Base-by-base conservation (phyloP, 2,797 vertebrate species). In the Cryptoblepharus egeriae region DNA sequence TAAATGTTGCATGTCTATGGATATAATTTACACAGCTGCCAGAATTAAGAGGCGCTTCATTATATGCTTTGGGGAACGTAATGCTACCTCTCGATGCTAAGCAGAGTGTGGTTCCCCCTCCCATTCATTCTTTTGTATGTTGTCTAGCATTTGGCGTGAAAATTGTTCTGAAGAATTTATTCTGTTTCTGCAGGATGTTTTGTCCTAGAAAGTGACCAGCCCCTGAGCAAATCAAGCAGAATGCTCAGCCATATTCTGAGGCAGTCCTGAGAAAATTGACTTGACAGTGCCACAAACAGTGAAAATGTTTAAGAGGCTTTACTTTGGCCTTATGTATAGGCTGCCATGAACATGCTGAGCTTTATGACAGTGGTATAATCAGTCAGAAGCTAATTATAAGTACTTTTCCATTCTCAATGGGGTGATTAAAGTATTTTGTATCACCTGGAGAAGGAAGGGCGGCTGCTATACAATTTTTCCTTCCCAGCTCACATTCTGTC, bases 131-230 rank as follows among this genome's bases (percentile, higher is more conserved):
- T 84, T 88, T 86, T 75, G 26, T 16, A 16, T 82, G 18, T 76
- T 79, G 85, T 85, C 80, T 67, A 57, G 78, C 84, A 87, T 65
- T 80, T 52, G 37, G 22, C 63, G 26, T 86, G 61, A 63, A 30
- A 84, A 35, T 79, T 83, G 63, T 90, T 89, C 76, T 74, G 73
- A 91, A 82, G 64, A 57, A 39, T 0, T 74, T 0, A 52, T 83
- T 58, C 70, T 69, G 64, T 80, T 84, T 30, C 49, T 83, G 26
- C 3, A 30, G 42, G 60, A 74, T 57, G n/a, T 22, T 26, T 72
- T 73, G 24, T 57, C 30, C n/a, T 30, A 18, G 70, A 72, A 72
- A 28, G 70, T 52, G 45, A 2, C 28, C 68, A 24, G 3, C 35
- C 39, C 68, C 81, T 37, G 26, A 85, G 45, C 37, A 24, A 16